Evolutionary conservation across 2,888 invertebrate genomes (phyloP), one percentile per base, ranked within the genome.

Genomic region (Eupsilia transversa): DNA sequence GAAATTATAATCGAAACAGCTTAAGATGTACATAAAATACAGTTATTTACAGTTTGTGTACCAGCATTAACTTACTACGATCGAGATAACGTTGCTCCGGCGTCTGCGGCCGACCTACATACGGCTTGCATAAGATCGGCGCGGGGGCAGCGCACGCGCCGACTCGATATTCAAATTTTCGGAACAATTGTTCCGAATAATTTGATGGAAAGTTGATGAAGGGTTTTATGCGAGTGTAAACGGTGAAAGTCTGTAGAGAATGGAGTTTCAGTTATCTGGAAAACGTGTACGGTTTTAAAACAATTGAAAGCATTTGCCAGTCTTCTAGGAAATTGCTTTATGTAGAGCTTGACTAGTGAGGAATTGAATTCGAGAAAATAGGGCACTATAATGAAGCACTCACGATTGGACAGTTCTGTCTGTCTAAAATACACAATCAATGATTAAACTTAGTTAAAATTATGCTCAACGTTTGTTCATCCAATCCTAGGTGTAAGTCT

Each of bases 131-230:
- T 89, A 92, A 93, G 85, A 74, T 69, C 76, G 66, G 80, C 85
- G 79, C 79, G 72, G 69, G 79, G 85, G 86, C 82, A 82, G 84
- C 70, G 85, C 87, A 87, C 89, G 91, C 89, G 85, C 83, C 77
- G 84, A 85, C 88, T 82, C 80, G 85, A 87, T 89, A 87, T 89
- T 89, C 91, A 91, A 91, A 87, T 90, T 91, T 91, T 89, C 85
- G 79, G 84, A 87, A 85, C 88, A 83, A 85, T 85, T 87, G 86
- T 83, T 83, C 77, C 77, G 67, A 83, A 80, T 84, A 66, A 74
- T 83, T 85, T 72, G 86, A 82, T 85, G 89, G 88, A 88, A 89
- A 88, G 86, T 84, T 72, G 75, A 76, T 80, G 69, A 79, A 85
- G 82, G 85, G 78, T 81, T 82, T 83, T 82, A 85, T 88, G 82